Percentiles rank a stretch among this genome's conserved stretches.
Evolutionary conservation across 2,888 invertebrate genomes (phyloP).

Genomic region (Lasioglossum zephyrum): DNA sequence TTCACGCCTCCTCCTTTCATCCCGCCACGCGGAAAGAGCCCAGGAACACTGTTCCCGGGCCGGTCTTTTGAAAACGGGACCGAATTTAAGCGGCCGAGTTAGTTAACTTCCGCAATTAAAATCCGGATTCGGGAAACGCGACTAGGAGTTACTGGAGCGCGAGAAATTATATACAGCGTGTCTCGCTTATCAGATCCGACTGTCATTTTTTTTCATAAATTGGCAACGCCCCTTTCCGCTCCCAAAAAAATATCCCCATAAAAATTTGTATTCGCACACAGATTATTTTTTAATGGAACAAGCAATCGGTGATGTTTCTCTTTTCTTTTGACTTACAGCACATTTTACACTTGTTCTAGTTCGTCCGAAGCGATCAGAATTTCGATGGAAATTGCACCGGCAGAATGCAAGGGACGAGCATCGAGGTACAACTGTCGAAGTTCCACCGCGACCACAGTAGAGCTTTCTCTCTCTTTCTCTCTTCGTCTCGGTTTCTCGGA

Average conservation of each 20-base stretch:
- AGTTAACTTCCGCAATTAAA: slow-evolving; percentile 29
- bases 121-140: slow-evolving; percentile 20
- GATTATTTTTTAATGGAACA: neutral
- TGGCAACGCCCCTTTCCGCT: neutral
- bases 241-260: neutral
- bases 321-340: neutral
- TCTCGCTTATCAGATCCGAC: neutral
- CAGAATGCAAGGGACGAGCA: neutral
- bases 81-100: slow-evolving; percentile 12
- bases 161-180: slow-evolving; percentile 2
- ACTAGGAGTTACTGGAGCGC: neutral
- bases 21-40: neutral
- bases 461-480: neutral
- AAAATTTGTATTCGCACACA: neutral
- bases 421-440: neutral
- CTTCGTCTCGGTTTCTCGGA: neutral
- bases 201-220: neutral
- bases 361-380: neutral
- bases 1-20: slow-evolving; percentile 11
- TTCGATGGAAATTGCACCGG: neutral
- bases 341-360: neutral
- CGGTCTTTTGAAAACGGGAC: slow-evolving; percentile 27
- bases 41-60: neutral
- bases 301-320: too few species aligned
- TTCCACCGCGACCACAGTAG: neutral